Evolutionary conservation across 2,797 vertebrate genomes (phyloP), one percentile per base, ranked within the genome.

Genomic region (Scleropages formosus): DNA sequence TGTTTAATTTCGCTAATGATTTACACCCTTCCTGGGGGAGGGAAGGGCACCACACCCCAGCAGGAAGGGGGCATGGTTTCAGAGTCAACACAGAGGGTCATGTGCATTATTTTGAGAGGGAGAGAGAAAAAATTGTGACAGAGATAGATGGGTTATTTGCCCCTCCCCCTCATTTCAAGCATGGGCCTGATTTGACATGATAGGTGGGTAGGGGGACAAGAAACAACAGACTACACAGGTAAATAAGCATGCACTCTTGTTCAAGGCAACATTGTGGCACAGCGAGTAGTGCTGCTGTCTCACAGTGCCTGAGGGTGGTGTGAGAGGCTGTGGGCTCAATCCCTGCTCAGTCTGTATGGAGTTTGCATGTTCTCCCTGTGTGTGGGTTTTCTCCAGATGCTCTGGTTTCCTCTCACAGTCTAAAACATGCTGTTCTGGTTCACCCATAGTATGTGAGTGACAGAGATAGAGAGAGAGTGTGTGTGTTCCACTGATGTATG

Each of bases 1-100:
- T 59, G 20, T 22, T 51, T 49, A 61, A 4, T 20, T 58, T 6
- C 3, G 31, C 64, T 53, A 53, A 27, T 68, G 65, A 67, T 68
- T 46, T 60, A 61, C 27, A n/a, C 16, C 47, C 73, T 65, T 16
- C 24, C 49, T 20, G 58, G 39, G 72, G 46, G 39, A 2, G 39
- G 22, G 67, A 75, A 16, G 65, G 75, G 63, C 16, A 53, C 58
- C 3, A 51, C 51, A 49, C 22, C 26, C 27, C 31, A 58, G 46
- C 12, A 73, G 66, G 66, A 24, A 39, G 44, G 27, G 53, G 46
- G 39, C 24, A 24, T 47, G 16, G 66, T 22, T 24, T 18, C 22
- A 20, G 64, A 44, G 47, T 31, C 58, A 59, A 10, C 39, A 10
- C 11, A n/a, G 44, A 27, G 39, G 13, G 51, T 24, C 69, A 18